phyloP scores from a whole-genome alignment of 2,113 vertebrate genomes.

The Melanotaenia duboulayi region DNA sequence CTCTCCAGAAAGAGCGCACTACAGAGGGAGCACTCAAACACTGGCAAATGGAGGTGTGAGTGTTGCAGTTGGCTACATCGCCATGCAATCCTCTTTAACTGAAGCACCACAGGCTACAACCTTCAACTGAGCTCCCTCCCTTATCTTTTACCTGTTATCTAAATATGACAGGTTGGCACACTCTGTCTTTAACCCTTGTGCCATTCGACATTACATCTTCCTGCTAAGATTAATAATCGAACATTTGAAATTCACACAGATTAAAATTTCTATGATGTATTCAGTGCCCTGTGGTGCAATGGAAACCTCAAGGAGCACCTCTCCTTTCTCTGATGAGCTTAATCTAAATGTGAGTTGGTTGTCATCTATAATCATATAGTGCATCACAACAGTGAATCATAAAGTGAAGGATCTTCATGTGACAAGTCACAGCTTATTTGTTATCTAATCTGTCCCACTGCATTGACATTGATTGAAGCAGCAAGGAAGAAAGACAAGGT shows the following conservation, averaged over 20 bases:
- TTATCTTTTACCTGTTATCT: slow-evolving; percentile 53
- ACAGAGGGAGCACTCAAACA: slow-evolving; percentile 23
- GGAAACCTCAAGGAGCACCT: slow-evolving; percentile 31
- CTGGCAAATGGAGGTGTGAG: slow-evolving; percentile 18
- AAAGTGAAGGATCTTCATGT: slow-evolving; percentile 46
- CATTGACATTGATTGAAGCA: slow-evolving; percentile 67
- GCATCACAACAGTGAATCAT: slow-evolving; percentile 39
- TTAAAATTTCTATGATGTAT: slow-evolving; percentile 54
- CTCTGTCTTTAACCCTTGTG: slow-evolving; percentile 56
- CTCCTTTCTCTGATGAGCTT: slow-evolving; percentile 54
- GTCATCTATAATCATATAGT: slow-evolving; percentile 75
- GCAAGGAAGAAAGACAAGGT: slow-evolving; percentile 51
- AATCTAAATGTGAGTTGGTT: slow-evolving; percentile 46
- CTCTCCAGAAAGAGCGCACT: slow-evolving; percentile 29
- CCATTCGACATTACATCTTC: slow-evolving; percentile 51
- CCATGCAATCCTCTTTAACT: slow-evolving; percentile 56
- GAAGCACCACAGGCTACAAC: slow-evolving; percentile 37
- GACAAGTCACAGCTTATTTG: slow-evolving; percentile 72
- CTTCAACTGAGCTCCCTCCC: slow-evolving; percentile 56
- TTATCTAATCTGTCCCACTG: slow-evolving; percentile 66
- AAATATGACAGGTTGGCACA: slow-evolving; percentile 48
- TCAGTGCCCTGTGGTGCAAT: slow-evolving; percentile 33
- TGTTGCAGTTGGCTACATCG: slow-evolving; percentile 43
- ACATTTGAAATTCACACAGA: slow-evolving; percentile 70
- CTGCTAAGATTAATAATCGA: slow-evolving; percentile 65